phyloP scores from a whole-genome alignment of 2,888 invertebrate species.

The Pandemis corylana region DNA sequence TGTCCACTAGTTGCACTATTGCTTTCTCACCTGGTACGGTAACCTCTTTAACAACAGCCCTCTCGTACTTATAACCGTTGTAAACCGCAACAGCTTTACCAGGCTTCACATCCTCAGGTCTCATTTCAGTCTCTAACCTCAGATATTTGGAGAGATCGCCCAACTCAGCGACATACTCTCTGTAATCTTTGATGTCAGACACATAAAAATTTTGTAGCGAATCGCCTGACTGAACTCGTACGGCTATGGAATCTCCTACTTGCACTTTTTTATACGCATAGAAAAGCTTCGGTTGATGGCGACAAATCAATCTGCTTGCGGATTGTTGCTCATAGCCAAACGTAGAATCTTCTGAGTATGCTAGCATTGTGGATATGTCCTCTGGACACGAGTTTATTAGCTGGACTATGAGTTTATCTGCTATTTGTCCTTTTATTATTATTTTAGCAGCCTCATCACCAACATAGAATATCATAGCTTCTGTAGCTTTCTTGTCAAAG shows the following conservation, averaged over 20 bases:
- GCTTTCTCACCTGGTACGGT: constrained; percentile 43
- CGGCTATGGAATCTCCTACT: constrained; percentile 46
- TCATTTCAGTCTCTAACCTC: constrained; percentile 42
- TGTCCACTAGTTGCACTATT: constrained; percentile 51
- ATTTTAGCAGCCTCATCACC: constrained; percentile 49
- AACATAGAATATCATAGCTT: constrained; percentile 52
- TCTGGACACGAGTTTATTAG: constrained; percentile 51
- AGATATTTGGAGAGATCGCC: constrained; percentile 46
- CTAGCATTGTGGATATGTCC: constrained; percentile 54
- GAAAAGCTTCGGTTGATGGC: constrained; percentile 40
- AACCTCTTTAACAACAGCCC: constrained; percentile 49
- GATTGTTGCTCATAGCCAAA: constrained; percentile 45
- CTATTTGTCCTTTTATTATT: constrained; percentile 45
- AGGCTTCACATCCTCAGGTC: constrained; percentile 44
- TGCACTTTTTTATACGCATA: constrained; percentile 45
- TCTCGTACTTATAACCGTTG: constrained; percentile 47
- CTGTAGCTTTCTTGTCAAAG: constrained; percentile 45
- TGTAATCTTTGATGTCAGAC: constrained; percentile 49
- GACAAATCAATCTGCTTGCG: constrained; percentile 35
- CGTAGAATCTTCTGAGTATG: constrained; percentile 47
- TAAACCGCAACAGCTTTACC: constrained; percentile 47
- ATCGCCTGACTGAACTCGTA: constrained; percentile 49
- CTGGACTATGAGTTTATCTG: constrained; percentile 47
- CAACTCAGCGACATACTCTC: constrained; percentile 45
- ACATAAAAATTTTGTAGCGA: constrained; percentile 52